These are phyloP conservation scores for Brenthis ino DNA, from an alignment of 2,888 invertebrate genomes.

Conservation along the genomic window DNA sequence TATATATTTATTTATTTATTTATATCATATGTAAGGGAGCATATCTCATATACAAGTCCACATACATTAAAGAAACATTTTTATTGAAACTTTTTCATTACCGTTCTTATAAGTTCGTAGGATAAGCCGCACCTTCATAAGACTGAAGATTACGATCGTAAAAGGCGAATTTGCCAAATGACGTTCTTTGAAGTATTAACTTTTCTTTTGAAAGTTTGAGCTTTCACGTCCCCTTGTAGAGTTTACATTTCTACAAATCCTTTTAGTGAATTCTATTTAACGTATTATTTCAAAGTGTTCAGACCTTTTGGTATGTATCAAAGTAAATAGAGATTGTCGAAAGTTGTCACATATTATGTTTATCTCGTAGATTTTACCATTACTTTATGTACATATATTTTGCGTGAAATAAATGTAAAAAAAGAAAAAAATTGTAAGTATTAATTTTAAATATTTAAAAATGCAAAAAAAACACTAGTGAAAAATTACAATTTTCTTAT, in stretches of 20 bases:
- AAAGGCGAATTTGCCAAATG: slow-evolving; percentile 39
- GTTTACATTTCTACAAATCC: slow-evolving; percentile 20
- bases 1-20: not conserved
- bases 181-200: slow-evolving; percentile 36
- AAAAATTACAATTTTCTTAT: no score
- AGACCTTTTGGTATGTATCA: not conserved
- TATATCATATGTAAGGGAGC: not conserved
- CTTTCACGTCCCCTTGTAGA: slow-evolving; percentile 11
- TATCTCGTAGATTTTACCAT: no score
- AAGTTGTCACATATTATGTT: not conserved
- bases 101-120: slow-evolving; percentile 28
- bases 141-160: slow-evolving; percentile 35
- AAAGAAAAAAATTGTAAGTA: no score
- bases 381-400: no score
- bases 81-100: slow-evolving; percentile 30
- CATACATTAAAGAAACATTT: slow-evolving; percentile 12
- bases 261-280: slow-evolving; percentile 13
- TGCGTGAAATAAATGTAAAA: no score
- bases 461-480: no score
- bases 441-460: no score
- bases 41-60: not conserved
- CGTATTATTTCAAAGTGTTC: slow-evolving; percentile 8
- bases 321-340: not conserved
- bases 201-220: slow-evolving; percentile 33
- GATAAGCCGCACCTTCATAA: slow-evolving; percentile 25